Conservation (phyloP, 2,113 vertebrate species). For the Stomatorhinus ivindoensis region DNA sequence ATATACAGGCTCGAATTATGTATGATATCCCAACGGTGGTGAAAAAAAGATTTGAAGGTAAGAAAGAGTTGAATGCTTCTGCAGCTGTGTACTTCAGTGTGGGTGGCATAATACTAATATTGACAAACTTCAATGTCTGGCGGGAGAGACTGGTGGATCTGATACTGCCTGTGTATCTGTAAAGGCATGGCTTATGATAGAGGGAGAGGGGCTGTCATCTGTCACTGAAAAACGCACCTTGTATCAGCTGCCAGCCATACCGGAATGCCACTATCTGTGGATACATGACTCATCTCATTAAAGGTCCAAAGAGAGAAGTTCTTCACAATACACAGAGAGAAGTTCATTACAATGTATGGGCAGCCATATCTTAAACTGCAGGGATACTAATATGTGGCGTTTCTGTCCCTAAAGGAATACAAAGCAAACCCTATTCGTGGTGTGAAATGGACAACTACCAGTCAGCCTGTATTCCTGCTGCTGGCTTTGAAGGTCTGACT, state of each 20-base stretch:
- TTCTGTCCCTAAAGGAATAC: not conserved
- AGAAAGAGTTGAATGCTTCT: slow-evolving; percentile 49
- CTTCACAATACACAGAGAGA: not conserved
- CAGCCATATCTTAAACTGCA: not conserved
- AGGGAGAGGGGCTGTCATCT: not conserved
- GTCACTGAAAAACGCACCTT: not conserved
- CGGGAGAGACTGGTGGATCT: not conserved
- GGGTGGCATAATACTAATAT: slow-evolving; percentile 3
- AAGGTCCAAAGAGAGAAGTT: not conserved
- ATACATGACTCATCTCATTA: not conserved
- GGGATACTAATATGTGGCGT: not conserved
- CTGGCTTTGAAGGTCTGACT: not conserved
- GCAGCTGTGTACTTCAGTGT: slow-evolving; percentile 40
- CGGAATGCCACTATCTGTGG: not conserved
- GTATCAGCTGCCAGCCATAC: not conserved
- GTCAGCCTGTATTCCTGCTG: not conserved
- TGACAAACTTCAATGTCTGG: slow-evolving; percentile 13
- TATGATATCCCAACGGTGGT: slow-evolving; percentile 52
- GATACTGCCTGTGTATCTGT: not conserved
- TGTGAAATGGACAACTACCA: not conserved
- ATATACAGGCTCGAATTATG: slow-evolving; percentile 48
- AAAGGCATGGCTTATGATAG: not conserved
- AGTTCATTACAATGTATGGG: not conserved
- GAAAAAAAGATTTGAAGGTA: slow-evolving; percentile 57
- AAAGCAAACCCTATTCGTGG: not conserved